These are phyloP conservation scores for Oscheius sp. DNA, from an alignment of 2,888 invertebrate species.

Conservation along the genomic window DNA sequence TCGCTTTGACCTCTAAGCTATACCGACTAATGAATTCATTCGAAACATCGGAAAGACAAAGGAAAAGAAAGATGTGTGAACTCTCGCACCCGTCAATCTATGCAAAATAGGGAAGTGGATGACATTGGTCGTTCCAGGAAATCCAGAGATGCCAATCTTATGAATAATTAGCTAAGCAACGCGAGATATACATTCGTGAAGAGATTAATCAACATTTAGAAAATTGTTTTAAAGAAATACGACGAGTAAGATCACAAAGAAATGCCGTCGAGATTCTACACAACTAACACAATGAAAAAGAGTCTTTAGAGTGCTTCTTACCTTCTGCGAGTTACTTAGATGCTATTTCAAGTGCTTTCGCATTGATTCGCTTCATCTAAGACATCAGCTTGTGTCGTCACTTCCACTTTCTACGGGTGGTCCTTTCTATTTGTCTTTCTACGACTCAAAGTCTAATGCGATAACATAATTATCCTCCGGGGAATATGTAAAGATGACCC, in stretches of 20 bases:
- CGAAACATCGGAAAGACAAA: conserved; percentile 12
- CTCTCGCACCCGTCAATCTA: too few species aligned
- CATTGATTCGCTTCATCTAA: conserved; percentile 29
- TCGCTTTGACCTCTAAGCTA: background rate
- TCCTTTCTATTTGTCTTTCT: background rate
- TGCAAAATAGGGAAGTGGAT: too few species aligned
- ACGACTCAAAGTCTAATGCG: background rate
- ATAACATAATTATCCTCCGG: conserved; percentile 4
- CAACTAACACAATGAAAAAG: too few species aligned
- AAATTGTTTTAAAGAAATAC: too few species aligned
- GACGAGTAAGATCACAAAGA: too few species aligned
- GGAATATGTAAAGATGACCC: background rate
- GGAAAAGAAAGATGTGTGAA: background rate
- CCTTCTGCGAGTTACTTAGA: background rate
- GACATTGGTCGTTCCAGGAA: too few species aligned
- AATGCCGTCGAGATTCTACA: too few species aligned
- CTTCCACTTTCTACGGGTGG: conserved; percentile 21
- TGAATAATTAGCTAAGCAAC: too few species aligned
- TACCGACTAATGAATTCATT: conserved; percentile 15
- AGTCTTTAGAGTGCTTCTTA: conserved; percentile 7
- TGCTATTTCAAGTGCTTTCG: conserved; percentile 24
- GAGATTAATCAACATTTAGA: too few species aligned
- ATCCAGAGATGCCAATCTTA: too few species aligned
- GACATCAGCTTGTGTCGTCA: conserved; percentile 23
- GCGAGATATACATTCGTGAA: too few species aligned